phyloP scores from a whole-genome alignment of 2,888 invertebrate species.

The Cyclophora punctaria region DNA sequence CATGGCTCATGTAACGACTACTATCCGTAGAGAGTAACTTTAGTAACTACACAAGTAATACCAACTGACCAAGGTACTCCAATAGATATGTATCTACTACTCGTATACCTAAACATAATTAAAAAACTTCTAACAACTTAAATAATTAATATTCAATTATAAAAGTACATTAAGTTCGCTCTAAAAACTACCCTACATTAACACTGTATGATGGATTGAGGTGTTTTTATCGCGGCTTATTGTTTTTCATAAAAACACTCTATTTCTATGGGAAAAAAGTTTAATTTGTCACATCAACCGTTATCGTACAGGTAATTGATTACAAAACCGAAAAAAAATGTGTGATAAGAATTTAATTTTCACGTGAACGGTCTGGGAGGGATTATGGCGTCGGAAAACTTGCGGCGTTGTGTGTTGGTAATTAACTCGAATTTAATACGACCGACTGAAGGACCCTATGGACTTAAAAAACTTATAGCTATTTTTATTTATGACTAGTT shows the following conservation, averaged over 20 bases:
- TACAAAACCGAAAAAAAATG: constrained; percentile 19
- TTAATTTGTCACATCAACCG: constrained; percentile 43
- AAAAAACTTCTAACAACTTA: constrained; percentile 7
- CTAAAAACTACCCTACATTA: constrained; percentile 15
- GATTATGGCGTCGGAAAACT: neutral
- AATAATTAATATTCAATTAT: constrained; percentile 20
- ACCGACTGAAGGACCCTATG: no score
- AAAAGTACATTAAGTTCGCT: constrained; percentile 12
- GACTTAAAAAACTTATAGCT: no score
- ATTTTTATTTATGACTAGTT: no score
- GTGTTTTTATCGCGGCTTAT: constrained; percentile 38
- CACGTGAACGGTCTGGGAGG: no score
- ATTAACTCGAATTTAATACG: no score
- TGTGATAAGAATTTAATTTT: constrained; percentile 15
- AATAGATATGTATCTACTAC: no score
- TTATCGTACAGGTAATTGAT: constrained; percentile 28
- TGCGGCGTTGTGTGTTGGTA: no score
- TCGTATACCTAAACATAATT: no score
- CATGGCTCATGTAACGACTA: no score
- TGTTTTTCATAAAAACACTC: constrained; percentile 44
- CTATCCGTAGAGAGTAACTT: no score
- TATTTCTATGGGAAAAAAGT: constrained; percentile 28
- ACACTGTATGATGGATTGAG: constrained; percentile 38
- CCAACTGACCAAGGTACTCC: no score
- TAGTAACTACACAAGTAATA: no score